These are phyloP conservation scores for Dipus sagitta DNA, from an alignment of 2,797 vertebrate genomes.

Conservation along the genomic window DNA sequence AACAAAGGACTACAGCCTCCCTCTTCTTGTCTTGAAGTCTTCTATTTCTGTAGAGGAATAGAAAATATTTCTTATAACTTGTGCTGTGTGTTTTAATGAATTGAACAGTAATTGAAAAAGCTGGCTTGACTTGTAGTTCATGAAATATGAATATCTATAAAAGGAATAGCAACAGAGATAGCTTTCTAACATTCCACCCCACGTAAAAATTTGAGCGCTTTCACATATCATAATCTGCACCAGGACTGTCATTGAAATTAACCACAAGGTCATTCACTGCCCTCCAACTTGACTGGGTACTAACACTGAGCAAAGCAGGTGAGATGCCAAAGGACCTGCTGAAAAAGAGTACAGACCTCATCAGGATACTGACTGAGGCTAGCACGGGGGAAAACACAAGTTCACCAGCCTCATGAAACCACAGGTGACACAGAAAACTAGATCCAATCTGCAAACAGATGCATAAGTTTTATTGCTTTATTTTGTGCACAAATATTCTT, in stretches of 20 bases:
- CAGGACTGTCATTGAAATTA: not conserved
- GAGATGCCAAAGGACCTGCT: not conserved
- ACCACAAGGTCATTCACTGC: not conserved
- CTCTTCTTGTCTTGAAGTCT: not conserved
- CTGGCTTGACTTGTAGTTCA: not conserved
- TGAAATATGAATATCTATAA: not conserved
- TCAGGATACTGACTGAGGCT: not conserved
- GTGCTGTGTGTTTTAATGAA: not conserved
- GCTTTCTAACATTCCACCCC: not conserved
- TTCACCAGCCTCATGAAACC: not conserved
- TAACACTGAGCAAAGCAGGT: not conserved
- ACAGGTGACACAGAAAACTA: not conserved
- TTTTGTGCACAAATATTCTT: not conserved
- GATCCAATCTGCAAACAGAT: not conserved
- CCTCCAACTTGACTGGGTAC: too few relatives aligned
- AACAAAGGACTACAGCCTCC: not conserved
- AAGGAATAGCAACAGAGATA: not conserved
- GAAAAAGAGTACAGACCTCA: not conserved
- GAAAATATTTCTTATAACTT: not conserved
- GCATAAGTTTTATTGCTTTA: not conserved
- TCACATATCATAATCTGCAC: not conserved
- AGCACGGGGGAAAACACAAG: not conserved
- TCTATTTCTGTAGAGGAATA: not conserved
- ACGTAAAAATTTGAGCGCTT: not conserved
- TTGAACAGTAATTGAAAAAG: not conserved